phyloP scores from a whole-genome alignment of 2,797 vertebrate species.

The Diglossa cyanea region DNA sequence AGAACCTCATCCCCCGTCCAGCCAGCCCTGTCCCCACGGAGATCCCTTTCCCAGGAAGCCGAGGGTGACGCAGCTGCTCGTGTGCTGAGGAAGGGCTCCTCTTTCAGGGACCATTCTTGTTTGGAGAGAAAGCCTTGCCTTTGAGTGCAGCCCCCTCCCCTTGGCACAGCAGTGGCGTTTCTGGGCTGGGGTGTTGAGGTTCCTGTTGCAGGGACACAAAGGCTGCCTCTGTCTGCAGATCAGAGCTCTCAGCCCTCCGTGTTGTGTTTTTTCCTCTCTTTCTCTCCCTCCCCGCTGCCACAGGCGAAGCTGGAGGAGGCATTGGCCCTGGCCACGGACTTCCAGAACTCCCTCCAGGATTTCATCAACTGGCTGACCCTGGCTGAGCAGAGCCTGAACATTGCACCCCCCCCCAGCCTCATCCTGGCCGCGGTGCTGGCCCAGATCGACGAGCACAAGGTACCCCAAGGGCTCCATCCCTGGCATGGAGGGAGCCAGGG shows the following conservation, averaged over 20 bases:
- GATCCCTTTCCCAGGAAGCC: neutral
- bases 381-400: constrained; percentile 93
- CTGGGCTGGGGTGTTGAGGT: neutral
- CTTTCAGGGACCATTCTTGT: neutral
- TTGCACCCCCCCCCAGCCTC: constrained; percentile 89
- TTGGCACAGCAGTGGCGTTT: neutral
- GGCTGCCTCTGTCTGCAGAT: constrained; percentile 39
- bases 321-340: constrained; percentile 88
- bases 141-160: constrained; percentile 2
- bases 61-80: constrained; percentile 13
- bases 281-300: neutral
- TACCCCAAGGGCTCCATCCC: constrained; percentile 23
- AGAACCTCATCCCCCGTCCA: neutral
- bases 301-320: constrained; percentile 95
- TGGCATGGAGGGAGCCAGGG: fast-evolving
- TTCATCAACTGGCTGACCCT: constrained; percentile 99
- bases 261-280: neutral
- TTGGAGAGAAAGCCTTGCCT: neutral
- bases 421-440: constrained; percentile 91
- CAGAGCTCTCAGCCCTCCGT: neutral
- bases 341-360: constrained; percentile 96
- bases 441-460: constrained; percentile 99
- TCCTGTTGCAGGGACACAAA: constrained; percentile 32
- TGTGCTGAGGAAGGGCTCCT: neutral
- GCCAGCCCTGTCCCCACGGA: neutral